phyloP scores from a whole-genome alignment of 1,140 invertebrate species.

The Zaprionus ornatus region DNA sequence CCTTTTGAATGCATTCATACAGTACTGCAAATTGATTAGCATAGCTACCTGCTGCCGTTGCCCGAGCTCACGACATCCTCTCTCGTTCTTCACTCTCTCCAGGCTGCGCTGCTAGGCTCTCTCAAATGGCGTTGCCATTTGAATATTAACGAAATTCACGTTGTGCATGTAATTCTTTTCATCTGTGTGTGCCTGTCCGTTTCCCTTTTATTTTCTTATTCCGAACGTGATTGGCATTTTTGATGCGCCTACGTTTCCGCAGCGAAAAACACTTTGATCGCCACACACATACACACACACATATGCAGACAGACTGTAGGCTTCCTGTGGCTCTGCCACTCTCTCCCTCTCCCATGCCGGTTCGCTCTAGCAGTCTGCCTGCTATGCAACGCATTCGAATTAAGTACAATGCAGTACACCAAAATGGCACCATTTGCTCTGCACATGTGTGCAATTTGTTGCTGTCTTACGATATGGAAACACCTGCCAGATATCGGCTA shows the following conservation, averaged over 20 bases:
- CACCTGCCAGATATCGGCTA: constrained; percentile 23
- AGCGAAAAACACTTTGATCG: constrained; percentile 27
- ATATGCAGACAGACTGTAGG: not conserved
- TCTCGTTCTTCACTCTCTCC: not conserved
- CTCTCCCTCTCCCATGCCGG: not conserved
- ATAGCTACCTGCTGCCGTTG: not conserved
- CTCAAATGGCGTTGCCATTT: constrained; percentile 50
- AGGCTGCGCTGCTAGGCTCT: not conserved
- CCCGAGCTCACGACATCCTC: not conserved
- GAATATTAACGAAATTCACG: constrained; percentile 65
- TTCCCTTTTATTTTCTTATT: constrained; percentile 41
- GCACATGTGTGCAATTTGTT: not conserved
- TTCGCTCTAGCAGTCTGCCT: not conserved
- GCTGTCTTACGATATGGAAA: constrained; percentile 5
- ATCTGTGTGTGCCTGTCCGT: constrained; percentile 7
- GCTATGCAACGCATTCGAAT: not conserved
- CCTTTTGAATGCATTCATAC: too few relatives aligned
- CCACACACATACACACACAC: constrained; percentile 8
- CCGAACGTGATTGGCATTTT: constrained; percentile 39
- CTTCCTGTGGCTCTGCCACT: constrained; percentile 5
- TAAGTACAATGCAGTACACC: not conserved
- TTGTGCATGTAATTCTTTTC: constrained; percentile 47
- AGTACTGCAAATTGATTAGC: too few relatives aligned
- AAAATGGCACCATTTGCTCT: constrained; percentile 12
- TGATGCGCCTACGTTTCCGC: constrained; percentile 45